Evolutionary conservation across 2,888 invertebrate genomes (phyloP).

Genomic region (Ectemnius lituratus): DNA sequence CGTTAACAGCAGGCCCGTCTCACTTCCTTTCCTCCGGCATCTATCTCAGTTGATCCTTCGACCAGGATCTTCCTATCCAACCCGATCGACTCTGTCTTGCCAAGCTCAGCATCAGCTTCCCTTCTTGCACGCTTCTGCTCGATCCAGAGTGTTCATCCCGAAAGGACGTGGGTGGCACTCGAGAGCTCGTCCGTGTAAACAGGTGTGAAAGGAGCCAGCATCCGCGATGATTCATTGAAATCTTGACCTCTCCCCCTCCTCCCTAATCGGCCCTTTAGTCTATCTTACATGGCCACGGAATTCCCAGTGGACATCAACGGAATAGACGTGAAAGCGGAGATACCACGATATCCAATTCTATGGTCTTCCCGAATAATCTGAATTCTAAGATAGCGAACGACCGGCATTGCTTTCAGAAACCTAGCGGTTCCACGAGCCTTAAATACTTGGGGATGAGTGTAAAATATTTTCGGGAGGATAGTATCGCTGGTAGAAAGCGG

Average conservation of each 20-base stretch:
- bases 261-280: constrained; percentile 50
- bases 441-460: neutral
- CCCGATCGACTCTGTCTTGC: neutral
- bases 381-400: neutral
- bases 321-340: constrained; percentile 2
- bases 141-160: constrained; percentile 16
- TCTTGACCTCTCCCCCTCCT: constrained; percentile 36
- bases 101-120: neutral
- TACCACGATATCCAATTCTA: neutral
- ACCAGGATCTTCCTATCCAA: neutral
- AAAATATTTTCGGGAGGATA: neutral
- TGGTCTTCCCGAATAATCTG: neutral
- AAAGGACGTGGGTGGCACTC: constrained; percentile 58
- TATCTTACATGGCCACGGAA: constrained; percentile 27
- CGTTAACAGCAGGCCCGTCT: constrained; percentile 50
- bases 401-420: neutral
- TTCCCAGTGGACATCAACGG: constrained; percentile 14
- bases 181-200: constrained; percentile 58
- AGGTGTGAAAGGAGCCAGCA: constrained; percentile 63
- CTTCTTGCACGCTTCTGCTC: neutral
- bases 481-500: neutral
- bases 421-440: constrained; percentile 1
- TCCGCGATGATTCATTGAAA: constrained; percentile 62
- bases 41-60: neutral
- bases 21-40: constrained; percentile 14